Evolutionary conservation across 2,888 invertebrate genomes (phyloP).

Genomic region (Galerucella pusilla): DNA sequence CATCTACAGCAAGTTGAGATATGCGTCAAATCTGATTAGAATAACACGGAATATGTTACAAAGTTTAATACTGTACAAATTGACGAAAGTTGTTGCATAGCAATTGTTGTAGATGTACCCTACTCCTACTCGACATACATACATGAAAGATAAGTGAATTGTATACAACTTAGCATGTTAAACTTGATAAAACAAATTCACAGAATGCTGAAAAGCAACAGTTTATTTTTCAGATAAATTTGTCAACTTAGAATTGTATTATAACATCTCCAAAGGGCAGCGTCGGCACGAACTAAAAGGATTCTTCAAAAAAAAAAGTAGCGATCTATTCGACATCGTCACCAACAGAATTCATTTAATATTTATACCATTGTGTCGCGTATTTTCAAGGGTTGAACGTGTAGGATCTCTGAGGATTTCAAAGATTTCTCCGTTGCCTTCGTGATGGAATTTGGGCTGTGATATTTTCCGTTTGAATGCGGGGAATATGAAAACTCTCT

Average conservation of each 20-base stretch:
- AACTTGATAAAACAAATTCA: too few relatives aligned
- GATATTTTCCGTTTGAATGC: slow-evolving; percentile 12
- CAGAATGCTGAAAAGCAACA: not conserved
- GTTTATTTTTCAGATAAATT: not conserved
- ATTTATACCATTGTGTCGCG: slow-evolving; percentile 20
- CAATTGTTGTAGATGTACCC: too few relatives aligned
- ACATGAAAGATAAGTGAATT: too few relatives aligned
- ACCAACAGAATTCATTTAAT: slow-evolving; percentile 17
- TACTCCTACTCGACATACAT: too few relatives aligned
- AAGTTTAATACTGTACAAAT: too few relatives aligned
- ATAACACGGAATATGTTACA: too few relatives aligned
- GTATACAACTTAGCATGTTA: too few relatives aligned
- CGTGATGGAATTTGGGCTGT: slow-evolving; percentile 16
- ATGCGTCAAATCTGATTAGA: too few relatives aligned
- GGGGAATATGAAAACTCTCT: slow-evolving; percentile 4
- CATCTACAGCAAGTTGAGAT: too few relatives aligned
- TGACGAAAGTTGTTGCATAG: too few relatives aligned
- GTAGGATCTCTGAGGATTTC: slow-evolving; percentile 6
- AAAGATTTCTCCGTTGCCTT: slow-evolving; percentile 13
- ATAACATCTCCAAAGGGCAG: not conserved
- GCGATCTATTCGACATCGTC: not conserved
- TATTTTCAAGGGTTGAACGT: slow-evolving; percentile 18
- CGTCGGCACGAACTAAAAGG: not conserved
- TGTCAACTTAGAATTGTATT: not conserved
- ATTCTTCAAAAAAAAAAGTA: not conserved